Percentiles rank a stretch among this genome's conserved stretches.
phyloP scores from a whole-genome alignment of 2,797 vertebrate genomes.

The Myripristis jacobus region DNA sequence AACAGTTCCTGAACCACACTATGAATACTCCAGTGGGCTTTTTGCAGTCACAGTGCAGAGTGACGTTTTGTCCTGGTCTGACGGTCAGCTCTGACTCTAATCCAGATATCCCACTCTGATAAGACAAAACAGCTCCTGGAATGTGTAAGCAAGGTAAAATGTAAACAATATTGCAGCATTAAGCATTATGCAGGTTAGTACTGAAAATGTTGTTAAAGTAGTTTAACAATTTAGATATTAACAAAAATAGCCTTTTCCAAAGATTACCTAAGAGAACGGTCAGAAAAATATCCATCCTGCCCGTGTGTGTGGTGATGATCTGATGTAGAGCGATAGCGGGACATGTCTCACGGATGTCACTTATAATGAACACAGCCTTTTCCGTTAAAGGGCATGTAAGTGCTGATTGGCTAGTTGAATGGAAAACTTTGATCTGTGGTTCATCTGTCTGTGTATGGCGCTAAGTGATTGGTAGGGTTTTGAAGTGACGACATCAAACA shows the following conservation, averaged over 20 bases:
- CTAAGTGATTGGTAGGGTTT: neutral
- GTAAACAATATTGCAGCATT: neutral
- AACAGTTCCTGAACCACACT: slow-evolving; percentile 66
- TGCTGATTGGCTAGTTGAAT: slow-evolving; percentile 28
- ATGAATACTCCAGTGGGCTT: neutral
- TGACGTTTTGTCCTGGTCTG: slow-evolving; percentile 59
- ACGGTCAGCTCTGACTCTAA: slow-evolving; percentile 22
- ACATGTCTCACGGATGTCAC: neutral
- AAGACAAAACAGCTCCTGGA: slow-evolving; percentile 37
- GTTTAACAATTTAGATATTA: neutral
- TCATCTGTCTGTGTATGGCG: slow-evolving; percentile 2
- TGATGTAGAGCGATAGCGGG: neutral
- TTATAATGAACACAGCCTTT: neutral
- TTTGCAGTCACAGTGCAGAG: slow-evolving; percentile 61
- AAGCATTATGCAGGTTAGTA: neutral
- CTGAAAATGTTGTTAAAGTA: neutral
- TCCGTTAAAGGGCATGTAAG: slow-evolving; percentile 36
- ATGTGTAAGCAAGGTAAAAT: slow-evolving; percentile 10
- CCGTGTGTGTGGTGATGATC: slow-evolving; percentile 24
- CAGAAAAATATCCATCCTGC: neutral
- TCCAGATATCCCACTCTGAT: slow-evolving; percentile 10
- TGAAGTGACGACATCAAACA: neutral
- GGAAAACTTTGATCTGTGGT: slow-evolving; percentile 44
- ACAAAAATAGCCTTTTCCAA: too few relatives aligned
- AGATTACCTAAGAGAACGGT: slow-evolving; percentile 22